phyloP scores from a whole-genome alignment of 2,113 vertebrate species.

The Pithys albifrons region DNA sequence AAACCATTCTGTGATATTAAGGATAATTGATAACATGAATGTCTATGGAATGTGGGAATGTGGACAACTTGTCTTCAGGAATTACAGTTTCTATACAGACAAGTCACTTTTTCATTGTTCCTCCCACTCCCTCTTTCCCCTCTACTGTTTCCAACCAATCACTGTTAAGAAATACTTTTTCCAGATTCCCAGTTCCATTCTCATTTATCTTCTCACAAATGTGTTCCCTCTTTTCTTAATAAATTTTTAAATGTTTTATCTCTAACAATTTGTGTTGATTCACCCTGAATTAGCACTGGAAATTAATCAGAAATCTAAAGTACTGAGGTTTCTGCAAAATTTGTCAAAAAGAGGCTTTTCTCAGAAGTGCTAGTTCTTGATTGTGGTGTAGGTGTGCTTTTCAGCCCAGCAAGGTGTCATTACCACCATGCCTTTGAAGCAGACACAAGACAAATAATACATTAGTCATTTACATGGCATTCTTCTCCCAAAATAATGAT shows the following conservation, averaged over 20 bases:
- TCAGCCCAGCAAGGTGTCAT: not conserved
- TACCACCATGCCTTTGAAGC: not conserved
- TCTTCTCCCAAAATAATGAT: not conserved
- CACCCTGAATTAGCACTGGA: not conserved
- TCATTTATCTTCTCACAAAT: not conserved
- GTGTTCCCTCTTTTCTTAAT: not conserved
- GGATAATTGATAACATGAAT: fast-evolving
- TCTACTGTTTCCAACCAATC: not conserved
- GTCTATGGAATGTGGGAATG: not conserved
- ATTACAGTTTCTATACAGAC: not conserved
- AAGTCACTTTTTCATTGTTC: not conserved
- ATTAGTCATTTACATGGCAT: not conserved
- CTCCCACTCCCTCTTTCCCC: not conserved
- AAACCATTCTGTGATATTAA: not conserved
- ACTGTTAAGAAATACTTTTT: not conserved
- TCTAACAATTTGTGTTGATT: not conserved
- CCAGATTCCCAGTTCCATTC: not conserved
- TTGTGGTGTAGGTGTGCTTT: not conserved
- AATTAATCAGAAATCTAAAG: not conserved
- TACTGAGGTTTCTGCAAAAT: not conserved
- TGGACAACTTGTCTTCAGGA: not conserved
- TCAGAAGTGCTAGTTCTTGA: not conserved
- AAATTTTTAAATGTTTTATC: not conserved
- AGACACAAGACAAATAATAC: not conserved
- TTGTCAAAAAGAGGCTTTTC: not conserved